Base-by-base conservation (phyloP, 2,888 invertebrate genomes). In the Calliopum simillimum region DNA sequence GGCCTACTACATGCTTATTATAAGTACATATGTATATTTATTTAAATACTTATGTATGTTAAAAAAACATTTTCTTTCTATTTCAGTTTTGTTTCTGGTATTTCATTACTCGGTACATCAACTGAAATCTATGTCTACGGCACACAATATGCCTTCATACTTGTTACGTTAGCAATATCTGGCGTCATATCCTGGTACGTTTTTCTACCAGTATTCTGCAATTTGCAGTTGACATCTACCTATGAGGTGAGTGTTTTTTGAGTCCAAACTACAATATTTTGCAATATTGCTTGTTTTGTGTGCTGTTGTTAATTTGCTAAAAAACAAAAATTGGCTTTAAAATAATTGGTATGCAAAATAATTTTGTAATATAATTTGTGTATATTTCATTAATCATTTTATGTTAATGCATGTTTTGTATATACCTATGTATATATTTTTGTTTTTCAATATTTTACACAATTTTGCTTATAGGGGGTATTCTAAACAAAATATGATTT, bases 91-190 rank as follows among this genome's bases (percentile, higher is more conserved):
- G 90, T 93, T 80, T 93, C 93, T 76, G 93, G 93, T 2, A 93
- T 94, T 75, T 91, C 93, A 0, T 85, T 94, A 49, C 86, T 94
- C 76, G 93, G 94, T 0, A 93, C 90, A 4, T 93, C 94, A 0
- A 93, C 94, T 1, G 94, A 94, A 81, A 87, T 94, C 61, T 94
- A 94, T 79, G 88, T 93, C 11, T 93, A 92, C 78, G 95, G 95
- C 1, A 92, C 92, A 6, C 90, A 92, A 70, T 95, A 93, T 81
- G 85, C 89, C 11, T 92, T 90, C 80, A 88, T 90, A n/a, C 76
- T 85, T 13, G 67, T 84, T 25, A 82, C 84, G 0, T 71, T 85
- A 74, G 76, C 77, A 41, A 72, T 85, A 19, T 84, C 89, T 1
- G 85, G 89, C 21, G 89, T 91, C 2, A 87, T 91, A 16, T 77